phyloP scores from a whole-genome alignment of 2,113 vertebrate genomes.

The Chamaetylas fuelleborni region DNA sequence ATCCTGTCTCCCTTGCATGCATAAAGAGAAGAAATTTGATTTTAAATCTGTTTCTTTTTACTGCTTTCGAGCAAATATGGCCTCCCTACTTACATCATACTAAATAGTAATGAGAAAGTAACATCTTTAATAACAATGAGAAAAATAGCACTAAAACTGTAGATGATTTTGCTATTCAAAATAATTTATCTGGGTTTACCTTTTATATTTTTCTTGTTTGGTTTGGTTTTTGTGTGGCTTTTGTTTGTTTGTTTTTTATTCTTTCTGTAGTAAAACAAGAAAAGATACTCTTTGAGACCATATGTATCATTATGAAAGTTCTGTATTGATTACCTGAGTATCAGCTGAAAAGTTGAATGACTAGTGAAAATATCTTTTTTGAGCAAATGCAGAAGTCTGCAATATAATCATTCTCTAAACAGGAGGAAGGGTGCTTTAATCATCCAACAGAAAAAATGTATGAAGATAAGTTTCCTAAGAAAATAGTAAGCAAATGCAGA shows the following conservation, averaged over 20 bases:
- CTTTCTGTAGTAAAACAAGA: background rate
- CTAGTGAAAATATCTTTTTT: background rate
- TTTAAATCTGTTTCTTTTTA: background rate
- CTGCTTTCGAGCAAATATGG: background rate
- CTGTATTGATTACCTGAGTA: background rate
- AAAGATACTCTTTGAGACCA: background rate
- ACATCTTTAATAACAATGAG: background rate
- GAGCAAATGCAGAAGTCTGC: background rate
- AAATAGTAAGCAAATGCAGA: background rate
- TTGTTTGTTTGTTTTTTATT: background rate
- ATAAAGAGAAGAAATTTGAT: background rate
- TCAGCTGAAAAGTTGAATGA: background rate
- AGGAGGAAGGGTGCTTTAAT: background rate
- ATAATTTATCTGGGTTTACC: background rate
- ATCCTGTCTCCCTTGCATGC: background rate
- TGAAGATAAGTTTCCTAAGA: background rate
- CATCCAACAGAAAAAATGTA: background rate
- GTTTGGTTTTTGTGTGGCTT: background rate
- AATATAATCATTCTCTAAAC: accelerated
- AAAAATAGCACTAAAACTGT: background rate
- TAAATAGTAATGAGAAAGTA: background rate
- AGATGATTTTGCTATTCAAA: background rate
- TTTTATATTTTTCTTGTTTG: background rate
- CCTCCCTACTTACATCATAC: background rate
- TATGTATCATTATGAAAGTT: background rate